Base-by-base conservation (phyloP, 2,888 invertebrate species). In the Temnothorax unifasciatus region DNA sequence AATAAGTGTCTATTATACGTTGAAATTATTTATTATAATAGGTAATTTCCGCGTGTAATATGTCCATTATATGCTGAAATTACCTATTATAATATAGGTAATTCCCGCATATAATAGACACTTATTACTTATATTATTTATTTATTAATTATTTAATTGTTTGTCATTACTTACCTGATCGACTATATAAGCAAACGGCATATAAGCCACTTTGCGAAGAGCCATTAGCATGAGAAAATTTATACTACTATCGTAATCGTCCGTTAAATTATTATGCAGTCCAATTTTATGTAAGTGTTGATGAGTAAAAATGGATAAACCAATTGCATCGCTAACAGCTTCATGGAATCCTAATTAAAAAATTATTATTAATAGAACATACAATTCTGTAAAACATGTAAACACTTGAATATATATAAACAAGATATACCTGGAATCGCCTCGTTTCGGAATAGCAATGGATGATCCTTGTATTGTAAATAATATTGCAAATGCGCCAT, bases 401-500 rank as follows among this genome's bases (percentile, higher is more conserved):
- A 21, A 54, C 4, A 47, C 3, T 3, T 54, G 52, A 18, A 50
- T 41, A 9, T 8, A n/a, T n/a, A 21, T n/a, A 3, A 54, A 54
- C 9, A 21, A 34, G 4, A 18, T 57, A 47, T 79, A 97, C 98
- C 98, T 90, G 98, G 98, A 93, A 98, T 97, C 0, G 98, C 98
- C 54, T 98, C 98, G 88, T 97, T 97, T 83, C 98, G 96, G 95
- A 97, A 98, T 11, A 97, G 93, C 87, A 96, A 96, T 0, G 97
- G 97, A 90, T 97, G 97, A 66, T 97, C 96, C 0, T 97, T 95
- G 93, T 98, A 98, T 88, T 97, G 97, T 61, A 98, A 95, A 92
- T 97, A 98, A 93, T 98, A 98, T 92, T 98, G 97, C 0, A 98
- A 95, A 93, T 98, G 97, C 0, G 97, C 97, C 97, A 98, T 97